phyloP scores from a whole-genome alignment of 2,888 invertebrate species.

The Cynaeus angustus region DNA sequence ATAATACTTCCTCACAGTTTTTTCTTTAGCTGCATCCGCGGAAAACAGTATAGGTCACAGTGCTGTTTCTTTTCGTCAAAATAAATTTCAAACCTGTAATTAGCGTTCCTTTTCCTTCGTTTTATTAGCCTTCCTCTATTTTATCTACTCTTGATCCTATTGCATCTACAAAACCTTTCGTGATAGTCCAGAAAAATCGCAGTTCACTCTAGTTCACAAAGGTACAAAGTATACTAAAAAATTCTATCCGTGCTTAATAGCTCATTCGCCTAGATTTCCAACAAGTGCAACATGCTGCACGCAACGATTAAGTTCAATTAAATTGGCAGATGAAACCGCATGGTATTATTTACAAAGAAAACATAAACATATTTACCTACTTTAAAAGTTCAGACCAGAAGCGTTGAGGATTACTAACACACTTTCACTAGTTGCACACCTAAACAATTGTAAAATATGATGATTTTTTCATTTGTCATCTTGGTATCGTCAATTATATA shows the following conservation, averaged over 20 bases:
- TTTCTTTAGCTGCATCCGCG: too few species aligned
- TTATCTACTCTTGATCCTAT: background rate
- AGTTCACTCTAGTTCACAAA: background rate
- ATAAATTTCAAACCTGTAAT: background rate
- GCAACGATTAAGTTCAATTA: conserved; percentile 46
- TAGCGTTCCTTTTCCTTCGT: background rate
- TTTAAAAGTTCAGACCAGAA: conserved; percentile 62
- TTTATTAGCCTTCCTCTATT: background rate
- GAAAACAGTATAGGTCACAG: too few species aligned
- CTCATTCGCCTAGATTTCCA: conserved; percentile 21
- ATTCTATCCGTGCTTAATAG: background rate
- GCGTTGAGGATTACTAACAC: conserved; percentile 49
- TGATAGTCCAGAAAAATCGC: background rate
- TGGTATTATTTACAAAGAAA: conserved; percentile 47
- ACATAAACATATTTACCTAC: conserved; percentile 60
- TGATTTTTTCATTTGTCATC: conserved; percentile 41
- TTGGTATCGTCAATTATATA: conserved; percentile 19
- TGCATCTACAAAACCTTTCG: conserved; percentile 3
- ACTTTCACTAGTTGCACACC: conserved; percentile 50
- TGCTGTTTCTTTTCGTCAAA: background rate
- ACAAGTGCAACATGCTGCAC: conserved; percentile 32
- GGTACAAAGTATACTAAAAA: background rate
- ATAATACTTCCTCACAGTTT: too few species aligned
- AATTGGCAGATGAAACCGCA: conserved; percentile 48
- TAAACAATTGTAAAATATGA: conserved; percentile 39